These are phyloP conservation scores for Xenopus tropicalis DNA, from an alignment of 2,113 vertebrate species.

Conservation along the genomic window UCB_Xtro_10.0 CM004443.2:116751001-116751500, in stretches of 20 bases:
- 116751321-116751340: slow-evolving; percentile 4
- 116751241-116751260: not conserved
- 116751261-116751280: not conserved
- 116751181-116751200: not conserved
- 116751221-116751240: not conserved
- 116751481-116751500: too few relatives aligned
- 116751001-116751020: too few relatives aligned
- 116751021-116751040: too few relatives aligned
- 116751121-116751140: too few relatives aligned
- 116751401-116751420: too few relatives aligned
- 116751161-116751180: not conserved
- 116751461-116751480: too few relatives aligned
- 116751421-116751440: not conserved
- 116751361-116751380: not conserved
- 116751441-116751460: not conserved
- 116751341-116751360: slow-evolving; percentile 1
- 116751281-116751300: not conserved
- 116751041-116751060: too few relatives aligned
- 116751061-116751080: too few relatives aligned
- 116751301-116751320: not conserved
- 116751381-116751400: too few relatives aligned
- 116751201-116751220: not conserved
- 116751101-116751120: too few relatives aligned
- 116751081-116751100: too few relatives aligned
- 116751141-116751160: too few relatives aligned